These are phyloP conservation scores for Epinephelus moara DNA, from an alignment of 2,113 vertebrate genomes.

Conservation along the genomic window DNA sequence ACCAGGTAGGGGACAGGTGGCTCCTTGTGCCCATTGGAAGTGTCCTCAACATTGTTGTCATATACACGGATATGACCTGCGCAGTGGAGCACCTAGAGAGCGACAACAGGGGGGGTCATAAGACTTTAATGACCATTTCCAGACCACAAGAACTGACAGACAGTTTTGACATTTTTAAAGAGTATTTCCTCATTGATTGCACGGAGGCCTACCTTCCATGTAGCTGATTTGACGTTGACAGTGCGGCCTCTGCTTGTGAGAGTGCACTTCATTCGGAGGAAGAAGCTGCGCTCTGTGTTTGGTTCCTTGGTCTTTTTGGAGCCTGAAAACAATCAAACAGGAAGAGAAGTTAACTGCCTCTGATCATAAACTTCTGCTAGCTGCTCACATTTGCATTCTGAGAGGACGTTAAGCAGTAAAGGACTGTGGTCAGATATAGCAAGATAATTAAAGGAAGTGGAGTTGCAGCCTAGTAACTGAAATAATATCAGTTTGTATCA, in stretches of 20 bases:
- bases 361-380: neutral
- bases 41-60: slow-evolving; percentile 82
- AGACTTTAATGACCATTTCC: neutral
- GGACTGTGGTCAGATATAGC: neutral
- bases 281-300: slow-evolving; percentile 94
- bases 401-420: neutral
- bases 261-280: slow-evolving; percentile 98
- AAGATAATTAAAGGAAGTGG: slow-evolving; percentile 25
- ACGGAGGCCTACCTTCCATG: slow-evolving; percentile 91
- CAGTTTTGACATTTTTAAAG: neutral
- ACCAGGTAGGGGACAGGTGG: slow-evolving; percentile 92
- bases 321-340: slow-evolving; percentile 81
- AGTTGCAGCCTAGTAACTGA: neutral
- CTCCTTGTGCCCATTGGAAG: slow-evolving; percentile 88
- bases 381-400: slow-evolving; percentile 18
- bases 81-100: slow-evolving; percentile 93
- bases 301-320: slow-evolving; percentile 93
- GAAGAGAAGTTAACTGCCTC: slow-evolving; percentile 3
- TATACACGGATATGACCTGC: slow-evolving; percentile 92
- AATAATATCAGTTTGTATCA: neutral
- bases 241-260: slow-evolving; percentile 96
- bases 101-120: neutral
- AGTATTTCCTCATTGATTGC: neutral
- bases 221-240: slow-evolving; percentile 98
- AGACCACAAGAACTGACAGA: neutral